Evolutionary conservation across 2,113 vertebrate genomes (phyloP).

Genomic region (Pelusios castaneus): DNA sequence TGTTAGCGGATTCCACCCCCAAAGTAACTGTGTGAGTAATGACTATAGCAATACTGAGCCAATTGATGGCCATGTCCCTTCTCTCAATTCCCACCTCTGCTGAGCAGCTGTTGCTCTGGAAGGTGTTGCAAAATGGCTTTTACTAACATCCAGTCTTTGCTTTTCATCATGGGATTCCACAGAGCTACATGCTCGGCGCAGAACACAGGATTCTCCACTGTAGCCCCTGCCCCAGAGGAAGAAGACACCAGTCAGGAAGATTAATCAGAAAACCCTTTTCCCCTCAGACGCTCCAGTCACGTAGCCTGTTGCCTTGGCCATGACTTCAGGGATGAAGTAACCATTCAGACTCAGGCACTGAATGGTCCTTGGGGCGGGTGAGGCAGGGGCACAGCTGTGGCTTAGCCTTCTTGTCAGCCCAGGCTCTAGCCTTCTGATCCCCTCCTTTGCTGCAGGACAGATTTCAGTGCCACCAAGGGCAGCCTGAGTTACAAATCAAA

Average conservation of each 20-base stretch:
- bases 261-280: not conserved
- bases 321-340: not conserved
- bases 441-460: not conserved
- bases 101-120: not conserved
- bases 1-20: not conserved
- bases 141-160: not conserved
- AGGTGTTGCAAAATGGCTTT: not conserved
- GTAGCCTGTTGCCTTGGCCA: not conserved
- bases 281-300: not conserved
- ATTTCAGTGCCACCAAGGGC: not conserved
- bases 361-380: not conserved
- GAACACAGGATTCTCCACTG: not conserved
- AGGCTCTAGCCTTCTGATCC: not conserved
- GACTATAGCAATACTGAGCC: not conserved
- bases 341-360: not conserved
- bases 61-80: not conserved
- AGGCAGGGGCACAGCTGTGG: not conserved
- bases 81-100: not conserved
- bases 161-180: not conserved
- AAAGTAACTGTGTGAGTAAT: not conserved
- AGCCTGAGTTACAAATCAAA: not conserved
- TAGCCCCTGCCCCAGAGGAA: not conserved
- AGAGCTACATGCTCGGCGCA: not conserved
- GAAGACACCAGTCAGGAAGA: not conserved
- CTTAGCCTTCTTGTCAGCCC: not conserved